Percentiles rank a stretch among this genome's conserved stretches.
Evolutionary conservation across 1,140 invertebrate genomes (phyloP).

Genomic region (Drosophila melanogaster): DNA sequence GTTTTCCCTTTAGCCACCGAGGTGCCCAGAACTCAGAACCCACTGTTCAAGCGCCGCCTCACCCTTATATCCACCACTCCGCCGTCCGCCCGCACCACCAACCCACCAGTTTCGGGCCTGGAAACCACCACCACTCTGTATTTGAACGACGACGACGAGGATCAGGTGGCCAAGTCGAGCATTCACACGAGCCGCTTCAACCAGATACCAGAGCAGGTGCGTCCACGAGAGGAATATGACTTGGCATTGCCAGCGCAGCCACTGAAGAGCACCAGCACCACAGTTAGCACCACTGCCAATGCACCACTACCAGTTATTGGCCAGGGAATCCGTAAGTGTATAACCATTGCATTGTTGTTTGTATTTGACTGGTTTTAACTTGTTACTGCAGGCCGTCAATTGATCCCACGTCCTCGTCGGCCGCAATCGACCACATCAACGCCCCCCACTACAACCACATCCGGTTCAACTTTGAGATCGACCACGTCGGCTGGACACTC

Average conservation of each 20-base stretch:
- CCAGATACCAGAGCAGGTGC: slow-evolving; percentile 63
- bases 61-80: slow-evolving; percentile 49
- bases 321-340: slow-evolving; percentile 46
- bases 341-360: background rate
- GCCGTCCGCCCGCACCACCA: slow-evolving; percentile 28
- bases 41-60: slow-evolving; percentile 74
- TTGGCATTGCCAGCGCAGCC: slow-evolving; percentile 5
- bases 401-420: slow-evolving; percentile 60
- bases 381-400: slow-evolving; percentile 52
- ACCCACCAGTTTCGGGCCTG: slow-evolving; percentile 2
- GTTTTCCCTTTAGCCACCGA: slow-evolving; percentile 55
- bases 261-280: slow-evolving; percentile 5
- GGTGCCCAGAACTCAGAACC: slow-evolving; percentile 73
- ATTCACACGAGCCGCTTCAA: slow-evolving; percentile 78
- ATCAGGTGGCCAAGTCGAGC: slow-evolving; percentile 80
- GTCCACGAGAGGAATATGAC: slow-evolving; percentile 13
- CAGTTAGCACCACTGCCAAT: background rate
- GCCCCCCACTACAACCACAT: slow-evolving; percentile 2
- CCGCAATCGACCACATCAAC: slow-evolving; percentile 48
- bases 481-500: slow-evolving; percentile 17
- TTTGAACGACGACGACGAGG: slow-evolving; percentile 59
- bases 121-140: slow-evolving; percentile 57
- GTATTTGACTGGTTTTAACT: background rate
- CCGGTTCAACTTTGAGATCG: slow-evolving; percentile 1
- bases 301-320: slow-evolving; percentile 10